A percentile compares a stretch with the other conserved stretches of the same genome.
Evolutionary conservation across 2,113 vertebrate species (phyloP).

Genomic region (Struthidea cinerea): DNA sequence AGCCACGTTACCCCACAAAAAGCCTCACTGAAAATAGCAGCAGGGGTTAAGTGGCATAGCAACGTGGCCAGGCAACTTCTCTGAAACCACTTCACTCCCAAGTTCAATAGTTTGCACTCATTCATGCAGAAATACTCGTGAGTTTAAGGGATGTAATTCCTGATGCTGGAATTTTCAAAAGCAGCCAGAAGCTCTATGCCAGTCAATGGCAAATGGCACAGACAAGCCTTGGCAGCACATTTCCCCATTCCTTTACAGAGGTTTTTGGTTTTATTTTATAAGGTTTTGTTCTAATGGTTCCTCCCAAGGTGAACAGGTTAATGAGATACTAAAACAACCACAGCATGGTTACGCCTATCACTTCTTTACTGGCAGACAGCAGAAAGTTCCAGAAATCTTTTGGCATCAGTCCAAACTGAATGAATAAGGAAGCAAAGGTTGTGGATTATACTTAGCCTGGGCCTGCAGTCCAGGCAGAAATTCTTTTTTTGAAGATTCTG

Average conservation of each 20-base stretch:
- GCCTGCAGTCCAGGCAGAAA: not conserved
- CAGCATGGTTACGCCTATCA: not conserved
- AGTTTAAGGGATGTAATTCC: not conserved
- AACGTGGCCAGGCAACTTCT: not conserved
- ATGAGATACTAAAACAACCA: not conserved
- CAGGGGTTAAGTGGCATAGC: not conserved
- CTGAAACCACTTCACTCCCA: not conserved
- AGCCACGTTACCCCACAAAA: not conserved
- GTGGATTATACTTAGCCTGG: not conserved
- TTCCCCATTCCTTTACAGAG: not conserved
- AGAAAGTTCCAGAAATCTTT: not conserved
- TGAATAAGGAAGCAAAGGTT: not conserved
- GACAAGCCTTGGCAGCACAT: not conserved
- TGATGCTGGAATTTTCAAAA: not conserved
- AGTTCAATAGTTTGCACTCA: not conserved
- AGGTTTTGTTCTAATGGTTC: not conserved
- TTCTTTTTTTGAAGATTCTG: not conserved
- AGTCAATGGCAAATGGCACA: not conserved
- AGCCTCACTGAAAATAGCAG: not conserved
- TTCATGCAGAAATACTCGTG: slow-evolving; percentile 8
- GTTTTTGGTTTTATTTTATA: no score
- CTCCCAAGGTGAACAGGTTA: not conserved
- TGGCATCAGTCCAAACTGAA: not conserved
- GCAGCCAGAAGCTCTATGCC: not conserved
- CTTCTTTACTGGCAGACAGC: slow-evolving; percentile 1